Conservation (phyloP, 2,888 invertebrate species). For the Melanostoma scalare region DNA sequence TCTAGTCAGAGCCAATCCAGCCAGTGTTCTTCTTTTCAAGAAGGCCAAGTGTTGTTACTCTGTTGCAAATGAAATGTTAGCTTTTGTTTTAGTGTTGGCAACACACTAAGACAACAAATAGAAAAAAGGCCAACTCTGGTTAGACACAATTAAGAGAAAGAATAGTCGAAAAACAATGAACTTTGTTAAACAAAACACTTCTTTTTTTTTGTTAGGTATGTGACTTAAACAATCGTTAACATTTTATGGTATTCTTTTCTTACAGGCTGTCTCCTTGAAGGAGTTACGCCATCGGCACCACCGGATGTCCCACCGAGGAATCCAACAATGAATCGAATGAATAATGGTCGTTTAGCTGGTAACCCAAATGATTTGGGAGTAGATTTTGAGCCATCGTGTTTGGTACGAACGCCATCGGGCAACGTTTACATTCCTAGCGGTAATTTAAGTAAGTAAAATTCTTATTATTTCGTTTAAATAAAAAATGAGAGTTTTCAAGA, state of each 20-base stretch:
- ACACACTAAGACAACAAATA: constrained; percentile 16
- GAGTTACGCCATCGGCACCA: constrained; percentile 87
- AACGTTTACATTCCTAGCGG: constrained; percentile 96
- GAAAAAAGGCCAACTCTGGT: constrained; percentile 39
- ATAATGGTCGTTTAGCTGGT: constrained; percentile 93
- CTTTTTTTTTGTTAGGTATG: constrained; percentile 3
- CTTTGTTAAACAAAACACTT: constrained; percentile 36
- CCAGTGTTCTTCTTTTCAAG: constrained; percentile 27
- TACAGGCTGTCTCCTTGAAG: constrained; percentile 93
- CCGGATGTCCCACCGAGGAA: constrained; percentile 96
- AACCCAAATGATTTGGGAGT: constrained; percentile 88
- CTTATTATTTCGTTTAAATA: neutral
- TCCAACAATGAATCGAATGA: constrained; percentile 94
- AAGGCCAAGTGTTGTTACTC: constrained; percentile 57
- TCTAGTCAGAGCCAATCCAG: constrained; percentile 69
- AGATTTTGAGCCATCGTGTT: constrained; percentile 94
- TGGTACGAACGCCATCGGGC: constrained; percentile 95
- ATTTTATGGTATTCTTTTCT: constrained; percentile 75
- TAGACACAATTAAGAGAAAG: constrained; percentile 38
- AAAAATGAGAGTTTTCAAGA: no score
- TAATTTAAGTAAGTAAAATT: constrained; percentile 84
- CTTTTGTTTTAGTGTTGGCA: constrained; percentile 62
- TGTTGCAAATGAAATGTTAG: constrained; percentile 69
- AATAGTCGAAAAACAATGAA: constrained; percentile 35
- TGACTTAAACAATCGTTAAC: constrained; percentile 53